phyloP scores from a whole-genome alignment of 2,797 vertebrate genomes.

The Platyrinchus mystaceus region DNA sequence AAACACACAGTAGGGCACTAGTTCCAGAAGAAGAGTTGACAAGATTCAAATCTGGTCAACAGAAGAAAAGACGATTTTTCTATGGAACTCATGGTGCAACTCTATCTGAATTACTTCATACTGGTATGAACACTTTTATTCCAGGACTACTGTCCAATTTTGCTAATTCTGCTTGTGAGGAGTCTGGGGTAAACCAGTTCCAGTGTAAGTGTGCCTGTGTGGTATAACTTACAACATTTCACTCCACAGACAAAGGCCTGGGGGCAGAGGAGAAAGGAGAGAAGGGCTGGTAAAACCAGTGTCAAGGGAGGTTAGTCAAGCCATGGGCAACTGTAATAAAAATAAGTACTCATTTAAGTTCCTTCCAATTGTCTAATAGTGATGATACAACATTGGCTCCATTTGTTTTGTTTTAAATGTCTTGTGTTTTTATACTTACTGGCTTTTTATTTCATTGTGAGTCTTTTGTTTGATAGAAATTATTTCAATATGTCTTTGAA shows the following conservation, averaged over 20 bases:
- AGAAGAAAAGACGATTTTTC: neutral
- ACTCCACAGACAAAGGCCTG: neutral
- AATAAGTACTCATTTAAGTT: neutral
- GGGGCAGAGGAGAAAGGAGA: neutral
- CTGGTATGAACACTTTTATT: neutral
- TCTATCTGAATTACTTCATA: neutral
- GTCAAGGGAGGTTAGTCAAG: neutral
- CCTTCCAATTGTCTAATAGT: neutral
- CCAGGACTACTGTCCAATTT: neutral
- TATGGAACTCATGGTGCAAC: neutral
- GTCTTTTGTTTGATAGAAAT: constrained; percentile 38
- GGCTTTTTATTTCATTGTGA: neutral
- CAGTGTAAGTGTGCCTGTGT: neutral
- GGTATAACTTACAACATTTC: neutral
- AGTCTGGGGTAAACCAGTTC: neutral
- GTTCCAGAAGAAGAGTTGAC: neutral
- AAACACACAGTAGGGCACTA: neutral
- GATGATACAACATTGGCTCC: neutral
- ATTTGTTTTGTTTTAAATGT: neutral
- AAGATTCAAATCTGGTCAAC: neutral
- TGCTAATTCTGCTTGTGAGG: neutral
- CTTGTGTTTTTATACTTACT: constrained; percentile 3
- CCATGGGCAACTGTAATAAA: neutral
- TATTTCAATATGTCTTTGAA: constrained; percentile 38
- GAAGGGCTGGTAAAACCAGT: neutral